These are phyloP conservation scores for Pedionomus torquatus DNA, from an alignment of 2,113 vertebrate species.

Conservation along the genomic window DNA sequence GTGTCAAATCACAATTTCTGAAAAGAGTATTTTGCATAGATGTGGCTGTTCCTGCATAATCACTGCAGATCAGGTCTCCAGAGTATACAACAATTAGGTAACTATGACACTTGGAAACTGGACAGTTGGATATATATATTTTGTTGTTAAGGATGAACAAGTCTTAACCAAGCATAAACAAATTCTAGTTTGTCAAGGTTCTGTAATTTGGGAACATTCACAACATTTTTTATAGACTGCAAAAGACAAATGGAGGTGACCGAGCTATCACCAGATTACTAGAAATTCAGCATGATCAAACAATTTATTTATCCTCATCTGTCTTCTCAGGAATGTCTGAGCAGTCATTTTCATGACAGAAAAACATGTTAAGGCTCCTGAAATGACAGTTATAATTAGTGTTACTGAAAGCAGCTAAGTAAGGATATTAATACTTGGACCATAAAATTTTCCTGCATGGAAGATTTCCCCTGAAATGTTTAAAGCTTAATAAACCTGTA, in stretches of 20 bases:
- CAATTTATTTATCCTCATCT: background rate
- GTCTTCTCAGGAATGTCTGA: background rate
- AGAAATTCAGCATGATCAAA: background rate
- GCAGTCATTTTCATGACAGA: background rate
- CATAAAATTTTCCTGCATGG: background rate
- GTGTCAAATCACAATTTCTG: background rate
- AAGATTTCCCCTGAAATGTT: background rate
- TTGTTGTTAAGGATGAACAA: background rate
- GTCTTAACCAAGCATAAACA: background rate
- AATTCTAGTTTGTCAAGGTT: background rate
- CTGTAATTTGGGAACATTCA: background rate
- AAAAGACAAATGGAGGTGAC: background rate
- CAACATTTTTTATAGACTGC: background rate
- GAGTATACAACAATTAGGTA: background rate
- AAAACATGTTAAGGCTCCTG: background rate
- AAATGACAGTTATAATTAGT: background rate
- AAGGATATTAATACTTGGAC: background rate
- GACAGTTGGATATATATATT: background rate
- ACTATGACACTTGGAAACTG: background rate
- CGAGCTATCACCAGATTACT: background rate
- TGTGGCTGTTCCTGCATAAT: background rate
- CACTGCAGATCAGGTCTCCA: background rate
- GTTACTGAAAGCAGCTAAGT: background rate
- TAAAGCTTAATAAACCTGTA: background rate
- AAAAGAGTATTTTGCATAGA: background rate